phyloP scores from a whole-genome alignment of 2,888 invertebrate species.

The Lycaena phlaeas region DNA sequence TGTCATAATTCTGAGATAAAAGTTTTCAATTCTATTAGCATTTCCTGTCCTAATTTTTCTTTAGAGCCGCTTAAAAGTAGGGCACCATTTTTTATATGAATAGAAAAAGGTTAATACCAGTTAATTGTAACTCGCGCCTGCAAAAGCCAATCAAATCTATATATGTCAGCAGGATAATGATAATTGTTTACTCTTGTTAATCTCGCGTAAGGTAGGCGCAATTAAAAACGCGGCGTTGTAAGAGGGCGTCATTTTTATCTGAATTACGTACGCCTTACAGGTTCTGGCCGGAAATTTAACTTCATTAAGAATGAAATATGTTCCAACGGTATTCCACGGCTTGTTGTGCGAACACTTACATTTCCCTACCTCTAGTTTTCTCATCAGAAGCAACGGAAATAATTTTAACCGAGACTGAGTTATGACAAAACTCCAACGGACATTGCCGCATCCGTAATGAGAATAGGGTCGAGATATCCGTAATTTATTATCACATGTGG shows the following conservation, averaged over 20 bases:
- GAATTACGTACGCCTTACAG: slow-evolving; percentile 65
- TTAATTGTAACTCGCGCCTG: too few relatives aligned
- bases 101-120: too few relatives aligned
- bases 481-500: slow-evolving; percentile 61
- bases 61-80: too few relatives aligned
- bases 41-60: too few relatives aligned
- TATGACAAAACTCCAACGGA: slow-evolving; percentile 72
- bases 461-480: slow-evolving; percentile 66
- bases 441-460: slow-evolving; percentile 72
- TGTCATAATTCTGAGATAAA: too few relatives aligned
- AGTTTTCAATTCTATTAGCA: too few relatives aligned
- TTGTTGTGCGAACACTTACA: slow-evolving; percentile 69
- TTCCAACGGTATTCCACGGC: slow-evolving; percentile 66
- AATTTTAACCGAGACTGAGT: slow-evolving; percentile 72
- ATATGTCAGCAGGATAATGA: too few relatives aligned
- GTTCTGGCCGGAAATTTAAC: slow-evolving; percentile 68
- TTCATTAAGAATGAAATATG: slow-evolving; percentile 73
- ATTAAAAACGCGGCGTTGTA: slow-evolving; percentile 41
- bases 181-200: too few relatives aligned
- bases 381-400: slow-evolving; percentile 70
- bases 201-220: slow-evolving; percentile 9
- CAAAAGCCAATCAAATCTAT: too few relatives aligned
- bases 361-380: slow-evolving; percentile 69
- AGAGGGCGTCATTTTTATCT: slow-evolving; percentile 59
- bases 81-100: too few relatives aligned